Conservation (phyloP, 2,113 vertebrate species). For the Colinus virginianus region DNA sequence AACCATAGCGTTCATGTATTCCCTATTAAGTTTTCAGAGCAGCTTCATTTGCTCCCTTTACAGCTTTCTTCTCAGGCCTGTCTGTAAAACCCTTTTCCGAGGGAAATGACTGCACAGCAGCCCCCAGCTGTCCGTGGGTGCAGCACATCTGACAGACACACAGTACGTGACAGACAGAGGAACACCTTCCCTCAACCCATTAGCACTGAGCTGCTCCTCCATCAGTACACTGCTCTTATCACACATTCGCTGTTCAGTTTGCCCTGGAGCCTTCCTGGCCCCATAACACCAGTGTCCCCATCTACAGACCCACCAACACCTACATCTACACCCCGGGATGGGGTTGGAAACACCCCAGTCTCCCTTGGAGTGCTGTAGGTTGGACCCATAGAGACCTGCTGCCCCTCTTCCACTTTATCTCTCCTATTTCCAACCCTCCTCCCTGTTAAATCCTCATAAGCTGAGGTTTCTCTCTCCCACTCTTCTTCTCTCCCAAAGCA, state of each 20-base stretch:
- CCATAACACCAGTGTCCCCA: rapidly evolving
- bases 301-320: rapidly evolving
- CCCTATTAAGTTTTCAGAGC: neutral
- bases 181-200: neutral
- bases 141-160: rapidly evolving
- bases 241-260: neutral
- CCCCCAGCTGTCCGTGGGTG: rapidly evolving
- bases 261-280: neutral
- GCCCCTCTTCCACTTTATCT: neutral
- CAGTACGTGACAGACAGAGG: rapidly evolving
- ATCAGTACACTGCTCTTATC: rapidly evolving
- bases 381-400: neutral
- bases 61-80: neutral
- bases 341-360: neutral
- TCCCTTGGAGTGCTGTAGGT: neutral
- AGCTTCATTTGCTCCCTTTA: neutral
- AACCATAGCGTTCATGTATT: neutral
- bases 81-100: neutral
- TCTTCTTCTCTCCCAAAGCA: neutral
- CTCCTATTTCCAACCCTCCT: neutral
- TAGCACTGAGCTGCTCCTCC: neutral
- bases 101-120: neutral
- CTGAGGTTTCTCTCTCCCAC: neutral
- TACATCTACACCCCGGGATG: too few relatives aligned
- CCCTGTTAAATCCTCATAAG: neutral